Evolutionary conservation across 1,140 invertebrate genomes (phyloP).

Genomic region (Atta texana): DNA sequence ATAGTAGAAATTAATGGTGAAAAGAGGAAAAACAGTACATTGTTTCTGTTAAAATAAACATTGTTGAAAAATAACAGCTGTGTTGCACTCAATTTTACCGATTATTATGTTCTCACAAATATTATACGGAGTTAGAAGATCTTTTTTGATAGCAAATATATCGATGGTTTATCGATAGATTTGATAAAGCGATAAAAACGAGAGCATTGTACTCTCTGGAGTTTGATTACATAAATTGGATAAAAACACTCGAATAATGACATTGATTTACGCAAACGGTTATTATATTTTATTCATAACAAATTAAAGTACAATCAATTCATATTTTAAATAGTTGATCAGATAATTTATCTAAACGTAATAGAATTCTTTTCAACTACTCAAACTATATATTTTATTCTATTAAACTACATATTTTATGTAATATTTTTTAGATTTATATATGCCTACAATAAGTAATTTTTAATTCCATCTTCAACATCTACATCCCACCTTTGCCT

Average conservation of each 20-base stretch:
- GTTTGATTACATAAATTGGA: background rate
- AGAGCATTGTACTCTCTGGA: background rate
- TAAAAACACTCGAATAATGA: background rate
- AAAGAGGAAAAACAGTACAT: slow-evolving; percentile 84
- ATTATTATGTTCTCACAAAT: background rate
- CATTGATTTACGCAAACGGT: background rate
- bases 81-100: slow-evolving; percentile 1
- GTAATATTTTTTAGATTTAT: background rate
- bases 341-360: background rate
- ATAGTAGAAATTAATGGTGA: slow-evolving; percentile 85
- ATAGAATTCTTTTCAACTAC: background rate
- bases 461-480: background rate
- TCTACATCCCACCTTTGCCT: slow-evolving; percentile 34
- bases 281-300: slow-evolving; percentile 8
- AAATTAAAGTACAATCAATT: background rate
- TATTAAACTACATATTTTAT: background rate
- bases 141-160: background rate
- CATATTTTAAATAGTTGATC: background rate
- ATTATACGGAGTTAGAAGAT: background rate
- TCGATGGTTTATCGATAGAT: background rate
- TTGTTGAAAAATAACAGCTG: slow-evolving; percentile 80
- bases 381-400: background rate
- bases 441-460: background rate
- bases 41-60: slow-evolving; percentile 86
- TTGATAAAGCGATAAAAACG: slow-evolving; percentile 34